Evolutionary conservation across 2,797 vertebrate genomes (phyloP).

Genomic region (Sternarchorhynchus goeldii): DNA sequence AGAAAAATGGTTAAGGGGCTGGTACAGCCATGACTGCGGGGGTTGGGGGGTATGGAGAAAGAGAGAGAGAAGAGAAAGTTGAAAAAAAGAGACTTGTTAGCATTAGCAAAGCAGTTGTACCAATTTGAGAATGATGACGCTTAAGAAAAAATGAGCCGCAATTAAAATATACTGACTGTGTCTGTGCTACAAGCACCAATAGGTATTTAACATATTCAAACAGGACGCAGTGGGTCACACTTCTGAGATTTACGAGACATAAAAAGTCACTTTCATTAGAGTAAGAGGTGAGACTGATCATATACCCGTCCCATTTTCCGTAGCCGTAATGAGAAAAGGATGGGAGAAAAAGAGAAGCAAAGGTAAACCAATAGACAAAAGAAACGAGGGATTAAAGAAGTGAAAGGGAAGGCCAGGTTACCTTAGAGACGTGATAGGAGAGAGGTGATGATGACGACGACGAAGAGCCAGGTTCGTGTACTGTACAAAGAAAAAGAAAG

Average conservation of each 20-base stretch:
- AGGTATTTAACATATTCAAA: background rate
- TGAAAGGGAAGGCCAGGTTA: background rate
- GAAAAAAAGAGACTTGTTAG: constrained; percentile 23
- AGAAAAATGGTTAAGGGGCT: constrained; percentile 38
- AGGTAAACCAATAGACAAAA: background rate
- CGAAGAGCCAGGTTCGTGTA: too few relatives aligned
- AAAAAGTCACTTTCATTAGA: background rate
- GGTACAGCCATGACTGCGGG: constrained; percentile 28
- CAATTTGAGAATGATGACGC: constrained; percentile 14
- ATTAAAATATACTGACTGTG: background rate
- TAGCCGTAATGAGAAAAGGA: background rate
- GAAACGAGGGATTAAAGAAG: background rate
- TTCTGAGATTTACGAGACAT: background rate
- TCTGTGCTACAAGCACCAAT: constrained; percentile 10
- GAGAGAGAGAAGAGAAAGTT: constrained; percentile 1
- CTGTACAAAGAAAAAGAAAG: background rate
- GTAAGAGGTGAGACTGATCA: too few relatives aligned
- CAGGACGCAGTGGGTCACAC: background rate
- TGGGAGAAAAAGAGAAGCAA: background rate
- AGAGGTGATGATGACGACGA: background rate
- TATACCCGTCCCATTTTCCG: background rate
- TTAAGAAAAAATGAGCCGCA: constrained; percentile 11
- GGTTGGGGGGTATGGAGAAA: too few relatives aligned
- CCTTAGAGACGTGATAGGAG: background rate
- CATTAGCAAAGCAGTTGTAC: constrained; percentile 34